Percentiles rank a stretch among this genome's conserved stretches.
phyloP scores from a whole-genome alignment of 2,797 vertebrate genomes.

The Rousettus madagascariensis region DNA sequence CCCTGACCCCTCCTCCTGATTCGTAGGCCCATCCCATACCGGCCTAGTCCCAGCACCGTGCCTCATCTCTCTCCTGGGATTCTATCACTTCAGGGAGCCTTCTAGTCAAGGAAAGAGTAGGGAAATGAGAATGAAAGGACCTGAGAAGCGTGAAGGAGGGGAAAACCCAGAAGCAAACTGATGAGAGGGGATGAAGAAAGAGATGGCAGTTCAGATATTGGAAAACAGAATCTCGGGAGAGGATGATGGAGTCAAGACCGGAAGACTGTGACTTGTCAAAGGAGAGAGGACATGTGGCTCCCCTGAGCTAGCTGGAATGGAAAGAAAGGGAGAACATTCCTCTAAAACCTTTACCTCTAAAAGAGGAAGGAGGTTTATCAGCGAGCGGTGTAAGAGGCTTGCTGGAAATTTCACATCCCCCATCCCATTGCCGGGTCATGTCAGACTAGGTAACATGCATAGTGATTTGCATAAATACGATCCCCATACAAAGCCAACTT shows the following conservation, averaged over 20 bases:
- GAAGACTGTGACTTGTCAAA: background rate
- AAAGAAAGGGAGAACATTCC: background rate
- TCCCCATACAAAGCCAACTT: background rate
- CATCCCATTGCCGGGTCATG: background rate
- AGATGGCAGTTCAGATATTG: background rate
- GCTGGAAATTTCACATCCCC: background rate
- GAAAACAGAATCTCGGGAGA: background rate
- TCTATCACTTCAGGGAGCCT: background rate
- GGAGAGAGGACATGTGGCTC: background rate
- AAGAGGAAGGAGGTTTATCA: background rate
- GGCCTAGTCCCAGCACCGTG: background rate
- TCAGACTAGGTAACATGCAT: rapidly evolving
- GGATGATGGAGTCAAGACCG: background rate
- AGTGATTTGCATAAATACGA: background rate
- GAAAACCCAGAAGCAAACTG: background rate
- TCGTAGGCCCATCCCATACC: rapidly evolving
- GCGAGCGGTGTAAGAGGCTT: background rate
- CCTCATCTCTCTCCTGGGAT: background rate
- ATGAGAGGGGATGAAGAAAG: background rate
- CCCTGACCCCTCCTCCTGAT: background rate
- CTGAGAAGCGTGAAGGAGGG: background rate
- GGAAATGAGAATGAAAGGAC: background rate
- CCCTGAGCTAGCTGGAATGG: background rate
- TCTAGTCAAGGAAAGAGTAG: background rate
- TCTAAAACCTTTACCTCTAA: background rate